Evolutionary conservation across 2,797 vertebrate species (phyloP).

Genomic region (Mormyrops boulengeri): DNA sequence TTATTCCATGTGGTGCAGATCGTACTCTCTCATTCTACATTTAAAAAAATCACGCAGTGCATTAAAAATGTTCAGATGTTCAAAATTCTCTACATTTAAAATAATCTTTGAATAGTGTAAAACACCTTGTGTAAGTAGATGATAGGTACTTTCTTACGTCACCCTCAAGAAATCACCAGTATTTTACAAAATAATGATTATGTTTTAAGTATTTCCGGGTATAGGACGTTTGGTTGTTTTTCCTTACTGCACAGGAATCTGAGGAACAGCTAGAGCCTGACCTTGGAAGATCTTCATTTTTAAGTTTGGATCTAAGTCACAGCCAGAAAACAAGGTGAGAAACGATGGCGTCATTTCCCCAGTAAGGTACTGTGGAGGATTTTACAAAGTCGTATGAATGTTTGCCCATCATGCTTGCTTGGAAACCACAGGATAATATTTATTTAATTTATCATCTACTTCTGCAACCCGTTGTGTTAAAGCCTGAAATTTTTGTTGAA

Average conservation of each 20-base stretch:
- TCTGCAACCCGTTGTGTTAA: background rate
- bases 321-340: conserved; percentile 29
- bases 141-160: background rate
- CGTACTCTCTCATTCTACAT: background rate
- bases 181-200: background rate
- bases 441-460: background rate
- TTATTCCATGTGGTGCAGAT: background rate
- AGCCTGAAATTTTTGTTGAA: background rate
- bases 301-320: conserved; percentile 28
- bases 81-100: background rate
- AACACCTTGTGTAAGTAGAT: background rate
- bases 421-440: background rate
- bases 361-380: background rate
- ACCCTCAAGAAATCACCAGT: background rate
- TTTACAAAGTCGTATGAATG: background rate
- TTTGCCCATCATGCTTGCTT: background rate
- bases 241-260: conserved; percentile 21
- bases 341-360: background rate
- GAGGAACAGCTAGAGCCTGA: conserved; percentile 22
- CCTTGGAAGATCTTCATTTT: conserved; percentile 26
- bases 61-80: background rate
- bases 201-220: background rate
- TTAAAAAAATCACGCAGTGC: background rate
- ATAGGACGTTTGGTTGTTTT: background rate
- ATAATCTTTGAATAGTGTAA: background rate